Base-by-base conservation (phyloP, 2,797 vertebrate genomes). In the Dendrocincla tyrannina region DNA sequence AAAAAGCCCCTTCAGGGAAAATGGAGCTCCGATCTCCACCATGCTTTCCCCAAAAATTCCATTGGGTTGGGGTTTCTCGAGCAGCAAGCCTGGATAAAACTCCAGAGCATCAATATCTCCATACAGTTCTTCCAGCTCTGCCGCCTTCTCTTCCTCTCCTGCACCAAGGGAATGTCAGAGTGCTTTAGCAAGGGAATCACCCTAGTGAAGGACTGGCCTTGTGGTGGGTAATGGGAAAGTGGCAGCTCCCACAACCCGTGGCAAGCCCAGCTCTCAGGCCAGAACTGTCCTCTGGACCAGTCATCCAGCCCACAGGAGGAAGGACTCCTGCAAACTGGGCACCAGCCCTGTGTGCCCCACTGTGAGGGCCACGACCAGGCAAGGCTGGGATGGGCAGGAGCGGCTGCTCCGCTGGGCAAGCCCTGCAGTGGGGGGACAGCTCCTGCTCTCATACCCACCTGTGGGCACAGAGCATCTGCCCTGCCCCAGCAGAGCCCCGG, bases 11-110 rank as follows among this genome's bases (percentile, higher is more conserved):
- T 99, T 99, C 77, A 99, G 97, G 47, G 99, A 99, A 97, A 99
- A 99, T 0, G 99, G 99, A 41, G 99, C 98, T 14, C 99, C 99
- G 0, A 99, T 99, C 97, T 99, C 99, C 87, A 99, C 98, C 98
- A 99, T 99, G 83, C 99, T 99, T 95, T 99, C 98, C 23, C 99
- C 99, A 94, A 99, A 99, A 82, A 99, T 99, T 7, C 96, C 83
- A 3, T 96, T 91, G 8, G 98, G 91, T 5, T 98, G 98, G 2
- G 98, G 95, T 91, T 98, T 99, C 97, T 99, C 99, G 15, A 99
- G 97, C 88, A 99, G 35, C 53, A 99, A 47, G 13, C 98, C 99
- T 0, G 96, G 98, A 84, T 99, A 99, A 93, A 99, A 99, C 93
- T 99, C 99, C 95, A 99, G 56, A 18, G 99, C 99, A 6, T 99